These are phyloP conservation scores for Strigamia transsilvanica DNA, from an alignment of 2,888 invertebrate species.

Conservation along the genomic window DNA sequence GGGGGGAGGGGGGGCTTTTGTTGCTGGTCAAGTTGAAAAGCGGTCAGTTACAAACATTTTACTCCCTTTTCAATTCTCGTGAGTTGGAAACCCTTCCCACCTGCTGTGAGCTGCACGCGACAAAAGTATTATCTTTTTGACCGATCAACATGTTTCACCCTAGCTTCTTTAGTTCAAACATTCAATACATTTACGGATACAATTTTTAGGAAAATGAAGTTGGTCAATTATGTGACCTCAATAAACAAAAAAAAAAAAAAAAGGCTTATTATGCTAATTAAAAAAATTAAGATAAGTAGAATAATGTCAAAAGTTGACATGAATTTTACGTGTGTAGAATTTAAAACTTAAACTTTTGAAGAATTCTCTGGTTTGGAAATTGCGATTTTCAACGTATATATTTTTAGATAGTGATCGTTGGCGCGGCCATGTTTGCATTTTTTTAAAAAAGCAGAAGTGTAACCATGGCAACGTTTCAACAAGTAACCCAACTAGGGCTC, in stretches of 20 bases:
- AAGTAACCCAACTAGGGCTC: no score
- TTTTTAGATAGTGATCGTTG: no score
- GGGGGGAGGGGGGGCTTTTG: neutral
- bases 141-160: neutral
- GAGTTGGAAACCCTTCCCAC: neutral
- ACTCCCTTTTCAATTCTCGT: neutral
- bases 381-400: no score
- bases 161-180: neutral
- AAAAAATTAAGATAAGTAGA: no score
- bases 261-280: no score
- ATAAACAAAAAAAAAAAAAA: neutral
- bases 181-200: neutral
- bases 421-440: no score
- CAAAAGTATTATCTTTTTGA: constrained; percentile 18
- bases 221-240: neutral
- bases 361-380: no score
- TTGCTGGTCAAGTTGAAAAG: neutral
- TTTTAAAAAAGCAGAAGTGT: no score
- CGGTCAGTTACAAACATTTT: neutral
- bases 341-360: no score
- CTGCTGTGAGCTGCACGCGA: constrained; percentile 40
- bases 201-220: neutral
- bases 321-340: no score
- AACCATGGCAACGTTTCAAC: no score
- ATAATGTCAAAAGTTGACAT: no score